Conservation (phyloP, 2,888 invertebrate species). For the Ichneumoninae sp. region DNA sequence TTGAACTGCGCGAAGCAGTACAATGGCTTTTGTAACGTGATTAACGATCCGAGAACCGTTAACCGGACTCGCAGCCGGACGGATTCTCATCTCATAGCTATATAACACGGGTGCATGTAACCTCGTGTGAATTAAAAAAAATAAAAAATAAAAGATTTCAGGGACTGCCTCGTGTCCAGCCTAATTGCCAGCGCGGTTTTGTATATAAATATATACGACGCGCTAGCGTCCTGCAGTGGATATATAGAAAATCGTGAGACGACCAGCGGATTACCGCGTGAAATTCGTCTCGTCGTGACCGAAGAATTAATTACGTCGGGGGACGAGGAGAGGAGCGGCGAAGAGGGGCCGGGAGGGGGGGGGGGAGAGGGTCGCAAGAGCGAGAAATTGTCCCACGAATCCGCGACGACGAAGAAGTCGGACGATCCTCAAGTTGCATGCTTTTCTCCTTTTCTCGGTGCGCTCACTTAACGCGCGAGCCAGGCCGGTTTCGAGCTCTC, state of each 20-base stretch:
- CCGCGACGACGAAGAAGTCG: constrained; percentile 36
- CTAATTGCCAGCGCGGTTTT: constrained; percentile 48
- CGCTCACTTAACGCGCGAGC: constrained; percentile 43
- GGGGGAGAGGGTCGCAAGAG: neutral
- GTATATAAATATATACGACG: neutral
- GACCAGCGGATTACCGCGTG: constrained; percentile 22
- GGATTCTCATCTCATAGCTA: constrained; percentile 18
- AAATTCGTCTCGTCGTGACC: constrained; percentile 54
- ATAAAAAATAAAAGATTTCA: neutral
- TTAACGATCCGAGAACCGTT: constrained; percentile 52
- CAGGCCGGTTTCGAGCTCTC: constrained; percentile 57
- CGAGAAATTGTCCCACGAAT: constrained; percentile 44
- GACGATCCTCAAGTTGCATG: constrained; percentile 42
- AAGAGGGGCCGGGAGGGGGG: neutral
- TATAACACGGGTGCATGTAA: constrained; percentile 14
- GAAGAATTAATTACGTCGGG: constrained; percentile 44
- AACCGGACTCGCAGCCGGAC: constrained; percentile 35
- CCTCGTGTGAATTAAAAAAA: constrained; percentile 25
- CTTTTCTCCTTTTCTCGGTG: constrained; percentile 41
- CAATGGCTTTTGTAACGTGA: constrained; percentile 37
- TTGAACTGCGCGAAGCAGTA: neutral
- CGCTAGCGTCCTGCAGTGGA: neutral
- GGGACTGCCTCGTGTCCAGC: constrained; percentile 38
- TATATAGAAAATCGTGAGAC: constrained; percentile 17
- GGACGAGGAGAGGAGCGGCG: neutral